A percentile compares a stretch with the other conserved stretches of the same genome.
Evolutionary conservation across 2,888 invertebrate species (phyloP).

Genomic region (Ectemnius cavifrons): DNA sequence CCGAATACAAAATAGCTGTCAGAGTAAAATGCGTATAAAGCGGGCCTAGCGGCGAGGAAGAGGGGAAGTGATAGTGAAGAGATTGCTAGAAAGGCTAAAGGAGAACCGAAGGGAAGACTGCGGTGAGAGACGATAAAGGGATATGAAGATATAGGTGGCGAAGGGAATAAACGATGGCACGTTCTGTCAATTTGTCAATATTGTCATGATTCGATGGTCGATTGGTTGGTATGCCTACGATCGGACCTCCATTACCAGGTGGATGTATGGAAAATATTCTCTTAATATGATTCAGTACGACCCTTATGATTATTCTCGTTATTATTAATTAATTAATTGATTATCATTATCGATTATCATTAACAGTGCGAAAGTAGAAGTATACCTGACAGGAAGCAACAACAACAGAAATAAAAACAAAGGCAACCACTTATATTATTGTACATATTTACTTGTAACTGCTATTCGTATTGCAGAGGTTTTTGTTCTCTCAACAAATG

Average conservation of each 20-base stretch:
- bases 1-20: conserved; percentile 37
- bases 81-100: not conserved
- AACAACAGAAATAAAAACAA: conserved; percentile 50
- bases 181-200: conserved; percentile 65
- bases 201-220: conserved; percentile 61
- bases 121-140: conserved; percentile 16
- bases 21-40: conserved; percentile 55
- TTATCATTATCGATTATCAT: conserved; percentile 68
- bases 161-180: conserved; percentile 42
- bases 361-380: conserved; percentile 59
- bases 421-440: conserved; percentile 74
- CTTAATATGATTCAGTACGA: conserved; percentile 68
- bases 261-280: conserved; percentile 65
- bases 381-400: conserved; percentile 53
- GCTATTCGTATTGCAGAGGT: conserved; percentile 78
- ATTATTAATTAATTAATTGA: conserved; percentile 67
- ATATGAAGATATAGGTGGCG: conserved; percentile 24
- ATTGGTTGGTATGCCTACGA: conserved; percentile 64
- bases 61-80: not conserved
- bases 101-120: not conserved
- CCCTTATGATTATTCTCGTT: conserved; percentile 69
- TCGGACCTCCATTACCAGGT: conserved; percentile 59
- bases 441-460: conserved; percentile 80
- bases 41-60: conserved; percentile 14
- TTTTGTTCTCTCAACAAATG: conserved; percentile 78